These are phyloP conservation scores for Sphenodon punctatus DNA, from an alignment of 2,797 vertebrate species.

Conservation along the genomic window DNA sequence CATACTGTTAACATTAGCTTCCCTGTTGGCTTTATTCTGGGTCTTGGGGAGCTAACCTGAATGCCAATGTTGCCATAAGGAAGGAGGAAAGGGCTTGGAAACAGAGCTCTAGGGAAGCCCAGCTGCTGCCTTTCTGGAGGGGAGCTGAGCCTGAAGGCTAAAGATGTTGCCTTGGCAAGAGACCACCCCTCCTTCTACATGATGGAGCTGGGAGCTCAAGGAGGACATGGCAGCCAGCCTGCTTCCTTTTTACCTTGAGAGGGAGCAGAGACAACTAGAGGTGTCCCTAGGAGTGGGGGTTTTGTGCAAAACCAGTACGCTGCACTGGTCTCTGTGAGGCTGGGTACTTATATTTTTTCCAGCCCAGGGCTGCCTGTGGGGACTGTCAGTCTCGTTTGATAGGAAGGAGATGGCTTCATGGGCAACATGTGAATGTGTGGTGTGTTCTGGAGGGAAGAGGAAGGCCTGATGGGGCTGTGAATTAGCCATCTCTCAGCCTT, in stretches of 20 bases:
- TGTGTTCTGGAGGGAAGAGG: not conserved
- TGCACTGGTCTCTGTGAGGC: not conserved
- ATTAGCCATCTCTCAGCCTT: too few species aligned
- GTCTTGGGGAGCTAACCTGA: not conserved
- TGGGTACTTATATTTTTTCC: not conserved
- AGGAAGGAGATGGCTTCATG: constrained; percentile 13
- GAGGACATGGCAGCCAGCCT: not conserved
- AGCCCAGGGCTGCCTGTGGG: constrained; percentile 18
- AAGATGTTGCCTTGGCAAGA: not conserved
- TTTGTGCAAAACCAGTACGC: constrained; percentile 1
- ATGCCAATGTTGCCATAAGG: not conserved
- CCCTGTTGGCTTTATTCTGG: not conserved
- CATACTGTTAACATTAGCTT: not conserved
- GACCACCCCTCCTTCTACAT: too few species aligned
- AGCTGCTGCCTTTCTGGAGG: not conserved
- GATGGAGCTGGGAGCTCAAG: not conserved
- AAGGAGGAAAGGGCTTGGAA: not conserved
- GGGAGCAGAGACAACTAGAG: not conserved
- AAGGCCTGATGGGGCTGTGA: not conserved
- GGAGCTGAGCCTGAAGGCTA: not conserved
- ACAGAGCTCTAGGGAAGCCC: too few species aligned
- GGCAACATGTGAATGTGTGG: not conserved
- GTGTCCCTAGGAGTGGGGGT: not conserved
- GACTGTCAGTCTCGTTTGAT: constrained; percentile 11
- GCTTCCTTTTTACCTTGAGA: not conserved